Evolutionary conservation across 2,797 vertebrate genomes (phyloP), one percentile per base, ranked within the genome.

Genomic region (Hemibagrus guttatus): DNA sequence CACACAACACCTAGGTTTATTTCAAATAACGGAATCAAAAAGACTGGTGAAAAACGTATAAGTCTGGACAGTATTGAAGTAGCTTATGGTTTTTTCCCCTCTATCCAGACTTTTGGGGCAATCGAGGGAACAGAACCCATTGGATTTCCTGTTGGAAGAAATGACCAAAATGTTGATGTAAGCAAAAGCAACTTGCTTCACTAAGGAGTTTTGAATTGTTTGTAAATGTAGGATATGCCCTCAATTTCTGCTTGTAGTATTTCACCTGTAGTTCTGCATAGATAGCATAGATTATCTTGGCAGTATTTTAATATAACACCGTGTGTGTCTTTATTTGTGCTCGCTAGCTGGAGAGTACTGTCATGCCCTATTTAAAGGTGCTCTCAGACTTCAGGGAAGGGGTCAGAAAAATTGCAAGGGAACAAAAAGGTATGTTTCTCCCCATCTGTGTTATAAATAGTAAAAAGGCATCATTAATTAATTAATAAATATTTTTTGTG

Each of bases 331-430:
- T 87, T 76, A 23, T 85, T 78, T 85, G 23, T 71, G 19, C 74
- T 31, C 81, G 87, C 0, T 94, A 99, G 98, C 92, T 98, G 88
- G 98, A 99, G 94, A 93, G 93, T 93, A 96, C 95, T 0, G 96
- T 99, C 91, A 97, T 98, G 97, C 98, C 98, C 0, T 99, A 97
- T 91, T 96, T 99, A 31, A 91, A 96, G 0, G 97, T 96, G 21
- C 92, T 99, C 84, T 98, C 98, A 0, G 96, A 98, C 28, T 99
- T 99, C 95, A 95, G 98, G 90, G 98, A 98, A 90, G 91, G 92
- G 0, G 96, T 99, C 71, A 93, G 98, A 7, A 96, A 93, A 90
- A 97, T 99, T 0, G 97, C 98, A 92, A 94, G 96, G 46, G 97
- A 97, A 87, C 95, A 96, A 89, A 97, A 97, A 95, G 97, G 98